Evolutionary conservation across 2,113 vertebrate genomes (phyloP).

Genomic region (Cinclus mexicanus): DNA sequence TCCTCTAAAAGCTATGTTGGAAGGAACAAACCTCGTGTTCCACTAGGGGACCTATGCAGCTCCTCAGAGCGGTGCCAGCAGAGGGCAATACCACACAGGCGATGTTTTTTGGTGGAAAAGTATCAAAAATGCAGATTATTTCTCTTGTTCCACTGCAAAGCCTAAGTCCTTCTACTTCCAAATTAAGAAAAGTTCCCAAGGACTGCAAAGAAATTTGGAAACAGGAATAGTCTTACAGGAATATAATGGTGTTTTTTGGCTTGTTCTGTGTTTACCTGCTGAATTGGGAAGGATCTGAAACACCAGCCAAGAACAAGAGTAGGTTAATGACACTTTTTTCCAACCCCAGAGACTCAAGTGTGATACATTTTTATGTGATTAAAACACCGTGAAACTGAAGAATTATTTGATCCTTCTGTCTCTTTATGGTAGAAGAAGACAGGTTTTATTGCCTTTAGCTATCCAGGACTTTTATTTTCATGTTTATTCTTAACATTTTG

Average conservation of each 20-base stretch:
- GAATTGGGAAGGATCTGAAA: not conserved
- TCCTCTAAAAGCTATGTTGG: not conserved
- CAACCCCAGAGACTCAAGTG: not conserved
- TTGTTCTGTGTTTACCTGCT: not conserved
- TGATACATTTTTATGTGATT: not conserved
- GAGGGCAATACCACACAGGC: constrained; percentile 28
- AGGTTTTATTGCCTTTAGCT: not conserved
- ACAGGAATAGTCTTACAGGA: not conserved
- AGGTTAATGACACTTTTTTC: not conserved
- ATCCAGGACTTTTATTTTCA: not conserved
- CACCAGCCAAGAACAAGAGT: not conserved
- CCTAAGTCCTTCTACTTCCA: not conserved
- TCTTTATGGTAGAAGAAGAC: not conserved
- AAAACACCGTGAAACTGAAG: not conserved
- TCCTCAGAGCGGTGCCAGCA: not conserved
- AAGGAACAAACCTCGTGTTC: not conserved
- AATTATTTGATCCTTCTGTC: not conserved
- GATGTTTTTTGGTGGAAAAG: not conserved
- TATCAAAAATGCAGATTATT: not conserved
- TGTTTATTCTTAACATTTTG: not conserved
- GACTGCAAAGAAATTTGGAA: not conserved
- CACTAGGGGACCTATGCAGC: not conserved
- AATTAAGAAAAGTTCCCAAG: not conserved
- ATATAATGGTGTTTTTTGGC: not conserved
- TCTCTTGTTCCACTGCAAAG: not conserved